Evolutionary conservation across 1,140 invertebrate species (phyloP).

Genomic region (Saccostrea echinata): DNA sequence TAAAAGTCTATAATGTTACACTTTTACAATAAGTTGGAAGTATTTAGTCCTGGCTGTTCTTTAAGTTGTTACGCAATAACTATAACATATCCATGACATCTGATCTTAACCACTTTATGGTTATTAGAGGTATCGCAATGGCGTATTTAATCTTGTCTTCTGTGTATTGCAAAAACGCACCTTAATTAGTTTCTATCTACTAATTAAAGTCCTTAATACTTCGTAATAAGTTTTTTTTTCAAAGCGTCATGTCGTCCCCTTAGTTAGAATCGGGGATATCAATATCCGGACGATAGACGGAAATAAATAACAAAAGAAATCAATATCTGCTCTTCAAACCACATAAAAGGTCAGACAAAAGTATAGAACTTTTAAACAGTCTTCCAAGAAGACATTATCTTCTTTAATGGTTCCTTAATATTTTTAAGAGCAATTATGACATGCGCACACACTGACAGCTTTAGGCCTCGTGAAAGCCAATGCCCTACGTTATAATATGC

Average conservation of each 20-base stretch:
- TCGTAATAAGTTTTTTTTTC: not conserved
- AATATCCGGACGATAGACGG: constrained; percentile 1
- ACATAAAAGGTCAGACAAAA: not conserved
- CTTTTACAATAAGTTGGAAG: no score
- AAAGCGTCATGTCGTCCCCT: not conserved
- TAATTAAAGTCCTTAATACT: not conserved
- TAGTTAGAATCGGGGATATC: not conserved
- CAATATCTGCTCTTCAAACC: not conserved
- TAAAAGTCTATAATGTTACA: no score
- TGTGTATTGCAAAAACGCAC: not conserved
- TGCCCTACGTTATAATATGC: not conserved
- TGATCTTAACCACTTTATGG: no score
- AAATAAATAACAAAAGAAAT: constrained; percentile 25
- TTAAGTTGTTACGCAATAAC: no score
- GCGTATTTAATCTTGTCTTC: not conserved
- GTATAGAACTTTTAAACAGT: no score
- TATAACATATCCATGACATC: no score
- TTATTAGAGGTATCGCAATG: no score
- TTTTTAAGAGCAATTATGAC: constrained; percentile 8
- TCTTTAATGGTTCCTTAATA: not conserved
- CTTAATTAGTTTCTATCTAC: not conserved
- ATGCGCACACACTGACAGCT: not conserved
- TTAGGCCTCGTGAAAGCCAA: not conserved
- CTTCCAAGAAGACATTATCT: not conserved
- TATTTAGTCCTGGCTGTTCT: no score